Base-by-base conservation (phyloP, 1,140 invertebrate species). In the Drosophila guanche region DNA sequence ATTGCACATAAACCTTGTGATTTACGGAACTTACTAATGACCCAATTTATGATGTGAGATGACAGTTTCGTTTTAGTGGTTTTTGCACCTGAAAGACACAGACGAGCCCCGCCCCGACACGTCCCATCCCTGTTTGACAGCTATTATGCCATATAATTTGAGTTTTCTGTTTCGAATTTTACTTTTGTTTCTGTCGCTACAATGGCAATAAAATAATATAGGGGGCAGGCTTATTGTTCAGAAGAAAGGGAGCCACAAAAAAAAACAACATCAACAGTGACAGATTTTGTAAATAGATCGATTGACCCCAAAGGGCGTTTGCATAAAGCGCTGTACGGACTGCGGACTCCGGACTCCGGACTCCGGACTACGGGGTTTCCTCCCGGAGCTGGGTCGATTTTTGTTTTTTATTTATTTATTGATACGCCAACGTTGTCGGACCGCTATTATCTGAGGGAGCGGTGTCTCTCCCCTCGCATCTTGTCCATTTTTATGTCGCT, bases 351-450 rank as follows among this genome's bases (percentile, higher is more conserved):
- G 58, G 40, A n/a, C n/a, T 54, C 58, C 58, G 62, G 61, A 61
- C 50, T 72, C 56, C 55, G 60, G 10, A 37, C 57, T 47, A 51
- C 51, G 58, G 40, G 22, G 45, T 59, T 66, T 16, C 51, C 23
- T 48, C 52, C 41, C 57, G 33, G 10, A 37, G 51, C 40, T 48
- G 55, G 61, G 60, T 48, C 51, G 50, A 40, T 67, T 78, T 88
- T 88, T 71, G 62, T 86, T 67, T 78, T 86, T 86, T 74, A 66
- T 86, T 88, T 81, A 77, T 81, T 78, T 86, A 86, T 86, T 71
- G 77, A 75, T 86, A 84, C 68, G 69, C 57, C 81, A 70, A 71
- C 74, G 80, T 74, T 58, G 67, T 74, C 63, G 60, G 51, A 80
- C 68, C 62, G 46, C 80, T 81, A 74, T 77, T 86, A 85, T 80